Evolutionary conservation across 2,113 vertebrate genomes (phyloP), one percentile per base, ranked within the genome.

Genomic region (Catharus fuscescens): DNA sequence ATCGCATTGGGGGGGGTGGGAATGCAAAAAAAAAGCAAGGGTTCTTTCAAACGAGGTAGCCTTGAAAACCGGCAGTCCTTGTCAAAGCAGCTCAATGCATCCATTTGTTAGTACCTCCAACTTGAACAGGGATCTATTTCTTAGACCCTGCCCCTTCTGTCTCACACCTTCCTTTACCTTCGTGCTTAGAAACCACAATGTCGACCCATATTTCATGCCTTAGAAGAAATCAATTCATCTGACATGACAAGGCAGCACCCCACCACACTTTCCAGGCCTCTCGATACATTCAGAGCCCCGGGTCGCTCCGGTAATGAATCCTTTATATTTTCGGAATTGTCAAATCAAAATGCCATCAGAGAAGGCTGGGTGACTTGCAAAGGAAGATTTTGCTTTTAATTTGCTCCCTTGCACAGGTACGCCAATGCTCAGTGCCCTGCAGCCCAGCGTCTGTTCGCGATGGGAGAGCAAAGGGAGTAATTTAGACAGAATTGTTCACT

Each of bases 111-210:
- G 56, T 77, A 84, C 76, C 60, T 80, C 85, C 65, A 20, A 32
- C 93, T 14, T 36, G 72, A 96, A 96, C 93, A 96, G 94, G 56
- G 85, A 48, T 88, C 62, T 95, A 60, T 94, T 96, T 95, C 79
- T 96, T 83, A 83, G 54, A 78, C 80, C 64, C 25, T 64, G 38
- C 60, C 66, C 71, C 34, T 90, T 91, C 96, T 93, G 95, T 60
- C 92, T 95, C 96, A 95, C 93, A 95, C 93, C 96, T 95, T 95
- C 84, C 71, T 83, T 73, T 40, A 80, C 52, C 71, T 96, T 83
- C 95, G 92, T 97, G 96, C 94, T 96, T 62, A 65, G 79, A 90
- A 95, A 92, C 95, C 92, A 93, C 85, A 94, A 83, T 86, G 85
- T 93, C 52, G 52, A 71, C 11, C 88, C 36, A 61, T 93, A 96